Conservation (phyloP, 2,113 vertebrate species). For the Phocoena sinus region DNA sequence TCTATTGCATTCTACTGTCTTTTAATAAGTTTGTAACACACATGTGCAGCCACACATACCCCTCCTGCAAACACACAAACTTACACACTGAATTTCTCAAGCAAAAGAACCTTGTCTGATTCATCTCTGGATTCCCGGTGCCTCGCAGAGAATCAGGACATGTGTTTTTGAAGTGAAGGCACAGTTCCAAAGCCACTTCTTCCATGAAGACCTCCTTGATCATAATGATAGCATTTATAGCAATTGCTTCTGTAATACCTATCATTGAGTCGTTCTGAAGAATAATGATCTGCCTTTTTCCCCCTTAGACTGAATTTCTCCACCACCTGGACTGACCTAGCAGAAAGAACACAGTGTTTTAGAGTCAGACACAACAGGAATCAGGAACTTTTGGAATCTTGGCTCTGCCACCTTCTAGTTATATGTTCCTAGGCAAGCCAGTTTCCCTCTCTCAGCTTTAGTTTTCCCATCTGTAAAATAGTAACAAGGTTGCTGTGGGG, state of each 20-base stretch:
- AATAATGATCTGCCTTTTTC: neutral
- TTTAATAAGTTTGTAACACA: neutral
- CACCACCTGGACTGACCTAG: neutral
- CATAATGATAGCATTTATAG: neutral
- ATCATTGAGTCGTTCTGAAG: conserved; percentile 24
- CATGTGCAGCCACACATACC: neutral
- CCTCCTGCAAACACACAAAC: neutral
- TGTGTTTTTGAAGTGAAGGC: neutral
- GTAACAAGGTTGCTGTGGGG: neutral
- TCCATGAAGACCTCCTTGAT: conserved; percentile 23
- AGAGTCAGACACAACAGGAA: conserved; percentile 6
- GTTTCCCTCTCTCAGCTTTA: neutral
- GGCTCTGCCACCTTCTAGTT: neutral
- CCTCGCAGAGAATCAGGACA: neutral
- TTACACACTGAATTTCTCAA: neutral
- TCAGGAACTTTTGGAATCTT: conserved; percentile 14
- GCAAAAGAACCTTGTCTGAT: neutral
- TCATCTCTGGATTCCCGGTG: neutral
- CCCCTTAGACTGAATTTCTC: neutral
- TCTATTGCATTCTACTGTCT: neutral
- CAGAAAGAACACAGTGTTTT: conserved; percentile 32
- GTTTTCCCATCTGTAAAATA: conserved; percentile 10
- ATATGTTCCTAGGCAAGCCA: neutral
- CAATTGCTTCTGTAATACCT: conserved; percentile 24
- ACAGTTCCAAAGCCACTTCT: neutral